phyloP scores from a whole-genome alignment of 2,797 vertebrate genomes.

The Ficedula albicollis region DNA sequence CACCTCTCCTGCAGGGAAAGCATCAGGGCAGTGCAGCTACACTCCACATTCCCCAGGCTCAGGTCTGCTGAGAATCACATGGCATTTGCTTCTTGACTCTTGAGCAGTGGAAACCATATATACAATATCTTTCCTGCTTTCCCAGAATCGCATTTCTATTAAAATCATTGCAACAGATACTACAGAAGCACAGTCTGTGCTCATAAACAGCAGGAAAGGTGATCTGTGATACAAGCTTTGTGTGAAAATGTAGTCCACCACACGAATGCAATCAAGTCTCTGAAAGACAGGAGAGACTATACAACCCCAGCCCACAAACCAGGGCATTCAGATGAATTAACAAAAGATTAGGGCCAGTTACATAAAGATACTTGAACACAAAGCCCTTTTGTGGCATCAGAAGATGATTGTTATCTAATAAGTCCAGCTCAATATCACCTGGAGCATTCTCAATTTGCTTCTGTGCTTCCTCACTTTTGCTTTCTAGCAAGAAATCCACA shows the following conservation, averaged over 20 bases:
- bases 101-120: not conserved
- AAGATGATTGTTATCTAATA: conserved; percentile 36
- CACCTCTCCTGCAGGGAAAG: not conserved
- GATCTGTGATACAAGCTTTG: conserved; percentile 27
- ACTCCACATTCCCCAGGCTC: not conserved
- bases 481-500: not conserved
- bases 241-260: conserved; percentile 17
- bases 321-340: conserved; percentile 1
- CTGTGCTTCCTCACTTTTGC: not conserved
- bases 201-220: conserved; percentile 26
- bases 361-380: conserved; percentile 12
- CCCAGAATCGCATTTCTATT: not conserved
- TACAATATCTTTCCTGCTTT: not conserved
- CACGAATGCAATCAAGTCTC: not conserved
- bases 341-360: not conserved
- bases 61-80: not conserved
- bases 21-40: not conserved
- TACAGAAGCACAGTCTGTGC: not conserved
- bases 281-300: conserved; percentile 15
- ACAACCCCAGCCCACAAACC: conserved; percentile 10
- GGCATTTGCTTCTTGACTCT: not conserved
- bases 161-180: conserved; percentile 48
- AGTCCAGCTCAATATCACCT: conserved; percentile 31
- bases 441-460: not conserved
- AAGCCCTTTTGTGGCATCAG: conserved; percentile 48